Conservation (phyloP, 2,888 invertebrate species). For the Brachyptera risi region DNA sequence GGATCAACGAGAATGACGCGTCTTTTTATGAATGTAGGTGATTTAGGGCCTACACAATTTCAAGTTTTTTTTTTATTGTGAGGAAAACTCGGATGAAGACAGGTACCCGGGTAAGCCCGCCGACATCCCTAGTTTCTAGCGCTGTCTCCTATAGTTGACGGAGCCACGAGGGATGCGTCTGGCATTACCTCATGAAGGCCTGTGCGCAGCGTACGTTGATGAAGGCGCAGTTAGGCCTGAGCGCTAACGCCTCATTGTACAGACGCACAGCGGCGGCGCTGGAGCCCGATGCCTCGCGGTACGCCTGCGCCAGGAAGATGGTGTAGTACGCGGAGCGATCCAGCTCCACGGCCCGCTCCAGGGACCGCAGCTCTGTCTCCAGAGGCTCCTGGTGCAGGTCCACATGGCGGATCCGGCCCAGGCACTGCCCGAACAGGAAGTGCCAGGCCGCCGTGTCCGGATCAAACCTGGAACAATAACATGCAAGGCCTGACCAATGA, state of each 20-base stretch:
- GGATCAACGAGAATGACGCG: too few species aligned
- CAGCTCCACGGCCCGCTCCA: neutral
- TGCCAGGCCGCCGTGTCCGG: neutral
- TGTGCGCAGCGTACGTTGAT: constrained; percentile 7
- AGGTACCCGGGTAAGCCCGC: too few species aligned
- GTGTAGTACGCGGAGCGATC: neutral
- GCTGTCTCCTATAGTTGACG: too few species aligned
- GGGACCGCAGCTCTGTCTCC: neutral
- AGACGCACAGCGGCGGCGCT: neutral
- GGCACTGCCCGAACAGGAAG: constrained; percentile 5
- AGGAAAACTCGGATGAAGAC: too few species aligned
- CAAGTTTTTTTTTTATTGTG: too few species aligned
- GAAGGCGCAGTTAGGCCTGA: neutral
- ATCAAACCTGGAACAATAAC: too few species aligned
- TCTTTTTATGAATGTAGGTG: too few species aligned
- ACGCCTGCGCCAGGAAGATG: neutral
- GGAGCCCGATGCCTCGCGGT: neutral
- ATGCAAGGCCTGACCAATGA: too few species aligned
- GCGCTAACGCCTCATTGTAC: neutral
- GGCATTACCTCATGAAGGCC: neutral
- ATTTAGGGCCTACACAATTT: too few species aligned
- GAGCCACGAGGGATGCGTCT: too few species aligned
- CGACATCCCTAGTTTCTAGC: too few species aligned
- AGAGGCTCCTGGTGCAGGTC: neutral
- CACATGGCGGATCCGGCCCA: neutral